Base-by-base conservation (phyloP, 1,140 invertebrate genomes). In the Littorina saxatilis region DNA sequence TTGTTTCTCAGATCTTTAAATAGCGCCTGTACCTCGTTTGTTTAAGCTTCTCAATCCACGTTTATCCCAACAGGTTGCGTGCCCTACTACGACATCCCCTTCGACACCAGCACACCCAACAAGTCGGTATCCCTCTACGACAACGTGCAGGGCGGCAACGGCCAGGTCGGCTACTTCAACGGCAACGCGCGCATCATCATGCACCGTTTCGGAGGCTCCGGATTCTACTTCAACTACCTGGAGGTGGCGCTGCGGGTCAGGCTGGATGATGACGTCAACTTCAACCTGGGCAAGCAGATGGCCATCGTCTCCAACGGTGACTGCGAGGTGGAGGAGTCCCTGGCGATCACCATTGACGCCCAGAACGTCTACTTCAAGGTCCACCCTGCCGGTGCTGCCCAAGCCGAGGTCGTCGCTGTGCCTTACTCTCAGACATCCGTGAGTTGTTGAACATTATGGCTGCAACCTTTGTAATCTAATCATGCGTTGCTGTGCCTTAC, bases 301-400 rank as follows among this genome's bases (percentile, higher is more conserved):
- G 83, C 77, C 3, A 55, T 84, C 29, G 72, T 77, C 40, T 79
- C 80, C 40, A 84, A 84, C 58, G 83, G 79, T 20, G 80, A 84
- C 66, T 84, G 83, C 47, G 66, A 37, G 0, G 39, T n/a, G 11
- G 11, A 15, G 15, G 77, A 84, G 35, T 82, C 80, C 50, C 70
- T 84, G 70, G 72, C 70, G 0, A 80, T 84, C 37, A 82, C 77
- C 13, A 11, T 82, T 37, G 77, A 79, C 47, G 35, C 27, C 32
- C n/a, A 32, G 17, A 47, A 79, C 43, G 40, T 82, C 35, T 66
- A 68, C 39, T 84, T 84, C 68, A 81, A 58, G 77, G 76, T 82
- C 27, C 15, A 73, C 35, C 27, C 43, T 11, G 47, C 32, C 20
- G 79, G 52, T 0, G 66, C 68, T 23, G n/a, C 39, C 3, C 5